Percentiles rank a stretch among this genome's conserved stretches.
These are phyloP conservation scores for Acanthoscelides obtectus DNA, from an alignment of 2,888 invertebrate species.

Conservation along the genomic window DNA sequence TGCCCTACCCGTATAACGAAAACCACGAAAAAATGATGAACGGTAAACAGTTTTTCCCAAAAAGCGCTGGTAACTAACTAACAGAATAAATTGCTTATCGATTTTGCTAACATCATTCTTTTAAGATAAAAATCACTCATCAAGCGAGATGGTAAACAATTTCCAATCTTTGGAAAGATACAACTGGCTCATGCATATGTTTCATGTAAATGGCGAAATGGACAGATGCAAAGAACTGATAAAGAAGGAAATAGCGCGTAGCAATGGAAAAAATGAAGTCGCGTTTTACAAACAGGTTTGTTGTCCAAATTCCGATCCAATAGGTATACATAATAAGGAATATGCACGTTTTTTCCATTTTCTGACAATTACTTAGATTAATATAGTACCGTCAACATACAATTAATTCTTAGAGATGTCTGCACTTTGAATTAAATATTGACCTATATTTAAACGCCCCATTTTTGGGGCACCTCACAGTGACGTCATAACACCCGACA, in stretches of 20 bases:
- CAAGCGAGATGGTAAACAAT: background rate
- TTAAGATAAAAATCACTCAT: background rate
- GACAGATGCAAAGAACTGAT: slow-evolving; percentile 63
- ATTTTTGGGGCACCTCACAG: no score
- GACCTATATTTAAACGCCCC: no score
- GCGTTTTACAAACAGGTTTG: slow-evolving; percentile 53
- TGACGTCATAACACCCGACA: no score
- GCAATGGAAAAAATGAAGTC: slow-evolving; percentile 65
- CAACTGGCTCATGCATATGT: slow-evolving; percentile 71
- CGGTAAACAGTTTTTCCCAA: slow-evolving; percentile 14
- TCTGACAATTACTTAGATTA: no score
- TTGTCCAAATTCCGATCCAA: no score
- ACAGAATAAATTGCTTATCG: background rate
- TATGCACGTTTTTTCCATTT: no score
- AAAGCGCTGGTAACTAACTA: slow-evolving; percentile 25
- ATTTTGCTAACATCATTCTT: background rate
- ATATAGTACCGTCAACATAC: no score
- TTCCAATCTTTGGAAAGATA: slow-evolving; percentile 47
- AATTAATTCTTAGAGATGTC: no score
- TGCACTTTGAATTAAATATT: no score
- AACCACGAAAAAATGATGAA: slow-evolving; percentile 6
- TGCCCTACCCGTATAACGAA: background rate
- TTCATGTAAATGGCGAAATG: slow-evolving; percentile 65
- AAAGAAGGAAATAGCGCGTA: slow-evolving; percentile 58
- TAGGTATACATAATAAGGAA: no score